Percentiles rank a stretch among this genome's conserved stretches.
Conservation (phyloP, 2,888 invertebrate species). For the Auanema sp. region DNA sequence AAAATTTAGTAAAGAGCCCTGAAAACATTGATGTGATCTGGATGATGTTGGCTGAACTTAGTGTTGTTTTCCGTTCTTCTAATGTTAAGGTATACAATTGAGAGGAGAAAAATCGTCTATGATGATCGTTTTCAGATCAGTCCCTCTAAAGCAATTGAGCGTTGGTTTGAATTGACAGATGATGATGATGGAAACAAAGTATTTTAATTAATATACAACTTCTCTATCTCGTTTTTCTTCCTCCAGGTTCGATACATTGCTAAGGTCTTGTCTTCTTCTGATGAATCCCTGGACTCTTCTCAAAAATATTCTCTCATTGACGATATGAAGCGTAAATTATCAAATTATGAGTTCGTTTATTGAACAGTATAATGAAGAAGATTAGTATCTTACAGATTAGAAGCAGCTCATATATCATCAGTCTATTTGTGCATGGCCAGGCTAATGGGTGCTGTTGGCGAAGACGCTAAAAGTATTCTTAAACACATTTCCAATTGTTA, state of each 20-base stretch:
- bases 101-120: background rate
- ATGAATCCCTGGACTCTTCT: constrained; percentile 17
- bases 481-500: constrained; percentile 24
- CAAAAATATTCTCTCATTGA: constrained; percentile 16
- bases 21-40: constrained; percentile 24
- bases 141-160: constrained; percentile 18
- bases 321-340: constrained; percentile 20
- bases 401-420: constrained; percentile 34
- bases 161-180: constrained; percentile 44
- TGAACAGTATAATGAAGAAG: background rate
- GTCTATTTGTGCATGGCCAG: constrained; percentile 42
- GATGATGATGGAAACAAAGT: constrained; percentile 32
- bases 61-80: constrained; percentile 24
- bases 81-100: constrained; percentile 5
- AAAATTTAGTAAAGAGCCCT: constrained; percentile 10
- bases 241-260: constrained; percentile 35
- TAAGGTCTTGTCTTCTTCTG: constrained; percentile 32
- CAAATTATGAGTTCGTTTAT: constrained; percentile 9
- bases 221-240: background rate
- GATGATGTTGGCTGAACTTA: constrained; percentile 40
- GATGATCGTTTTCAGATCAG: constrained; percentile 9
- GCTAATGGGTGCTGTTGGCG: constrained; percentile 37
- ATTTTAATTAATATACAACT: background rate
- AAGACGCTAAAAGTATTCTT: constrained; percentile 21
- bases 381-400: constrained; percentile 25